Evolutionary conservation across 2,797 vertebrate genomes (phyloP).

Genomic region (Apodemus agrarius): DNA sequence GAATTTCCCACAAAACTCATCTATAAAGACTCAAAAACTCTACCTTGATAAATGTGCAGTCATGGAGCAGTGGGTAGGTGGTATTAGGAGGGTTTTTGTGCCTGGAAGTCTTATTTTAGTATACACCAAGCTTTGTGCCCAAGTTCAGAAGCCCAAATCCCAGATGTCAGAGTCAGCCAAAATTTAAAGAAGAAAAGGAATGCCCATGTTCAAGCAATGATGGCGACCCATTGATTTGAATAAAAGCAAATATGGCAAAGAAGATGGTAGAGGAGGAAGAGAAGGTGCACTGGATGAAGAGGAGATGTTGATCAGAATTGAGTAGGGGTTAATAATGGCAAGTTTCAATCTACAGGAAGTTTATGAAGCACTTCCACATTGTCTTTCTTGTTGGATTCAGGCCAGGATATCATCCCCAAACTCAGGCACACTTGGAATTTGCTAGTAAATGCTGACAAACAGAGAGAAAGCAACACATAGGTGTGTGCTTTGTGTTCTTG

Average conservation of each 20-base stretch:
- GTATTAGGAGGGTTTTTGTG: background rate
- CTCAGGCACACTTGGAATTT: background rate
- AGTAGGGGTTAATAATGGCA: background rate
- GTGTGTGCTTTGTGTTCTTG: background rate
- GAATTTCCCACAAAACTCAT: background rate
- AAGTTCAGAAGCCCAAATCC: background rate
- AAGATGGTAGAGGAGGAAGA: background rate
- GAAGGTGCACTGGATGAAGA: background rate
- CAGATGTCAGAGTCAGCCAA: constrained; percentile 16
- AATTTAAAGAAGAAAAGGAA: background rate
- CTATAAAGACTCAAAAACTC: background rate
- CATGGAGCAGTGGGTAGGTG: background rate
- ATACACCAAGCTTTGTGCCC: background rate
- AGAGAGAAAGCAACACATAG: background rate
- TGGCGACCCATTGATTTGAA: background rate
- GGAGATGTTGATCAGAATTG: background rate
- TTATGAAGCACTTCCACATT: background rate
- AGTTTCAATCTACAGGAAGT: background rate
- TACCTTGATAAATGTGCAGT: background rate
- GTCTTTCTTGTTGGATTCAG: background rate
- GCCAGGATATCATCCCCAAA: background rate
- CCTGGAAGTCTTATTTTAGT: background rate
- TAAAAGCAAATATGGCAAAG: background rate
- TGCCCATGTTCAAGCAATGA: background rate
- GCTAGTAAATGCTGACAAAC: background rate